A percentile compares a stretch with the other conserved stretches of the same genome.
These are phyloP conservation scores for Limnothrissa miodon DNA, from an alignment of 2,113 vertebrate species.

Conservation along the genomic window DNA sequence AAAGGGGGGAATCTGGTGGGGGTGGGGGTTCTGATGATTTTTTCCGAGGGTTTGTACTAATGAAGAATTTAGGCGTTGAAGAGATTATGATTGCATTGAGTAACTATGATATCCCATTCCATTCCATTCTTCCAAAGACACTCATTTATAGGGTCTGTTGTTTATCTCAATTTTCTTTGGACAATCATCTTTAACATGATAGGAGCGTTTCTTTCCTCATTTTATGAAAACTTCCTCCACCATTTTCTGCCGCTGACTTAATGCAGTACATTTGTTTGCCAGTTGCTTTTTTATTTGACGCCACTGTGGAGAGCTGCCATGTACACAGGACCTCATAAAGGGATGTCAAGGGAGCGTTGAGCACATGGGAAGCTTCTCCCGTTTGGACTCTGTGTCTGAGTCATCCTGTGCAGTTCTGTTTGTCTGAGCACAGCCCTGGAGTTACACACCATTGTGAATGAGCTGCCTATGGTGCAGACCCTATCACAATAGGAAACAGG, in stretches of 20 bases:
- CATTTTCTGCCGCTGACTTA: background rate
- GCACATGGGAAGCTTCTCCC: background rate
- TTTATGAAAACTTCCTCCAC: background rate
- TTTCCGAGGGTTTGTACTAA: slow-evolving; percentile 2
- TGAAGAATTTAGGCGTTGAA: background rate
- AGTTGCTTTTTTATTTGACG: background rate
- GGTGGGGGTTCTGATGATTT: background rate
- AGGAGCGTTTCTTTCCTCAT: background rate
- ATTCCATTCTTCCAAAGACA: background rate
- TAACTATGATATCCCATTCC: background rate
- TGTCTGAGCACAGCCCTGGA: background rate
- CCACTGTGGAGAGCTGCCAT: background rate
- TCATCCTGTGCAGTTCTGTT: background rate
- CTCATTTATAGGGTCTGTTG: background rate
- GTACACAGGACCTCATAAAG: background rate
- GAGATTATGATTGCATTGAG: background rate
- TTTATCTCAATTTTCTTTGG: background rate
- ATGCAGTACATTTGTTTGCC: background rate
- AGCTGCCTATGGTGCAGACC: background rate
- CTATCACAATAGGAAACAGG: background rate
- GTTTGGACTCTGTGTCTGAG: background rate
- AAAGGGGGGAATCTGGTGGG: background rate
- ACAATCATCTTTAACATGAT: background rate
- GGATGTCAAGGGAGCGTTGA: background rate
- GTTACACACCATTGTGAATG: background rate